Evolutionary conservation across 2,113 vertebrate genomes (phyloP).

Genomic region (Meles meles): DNA sequence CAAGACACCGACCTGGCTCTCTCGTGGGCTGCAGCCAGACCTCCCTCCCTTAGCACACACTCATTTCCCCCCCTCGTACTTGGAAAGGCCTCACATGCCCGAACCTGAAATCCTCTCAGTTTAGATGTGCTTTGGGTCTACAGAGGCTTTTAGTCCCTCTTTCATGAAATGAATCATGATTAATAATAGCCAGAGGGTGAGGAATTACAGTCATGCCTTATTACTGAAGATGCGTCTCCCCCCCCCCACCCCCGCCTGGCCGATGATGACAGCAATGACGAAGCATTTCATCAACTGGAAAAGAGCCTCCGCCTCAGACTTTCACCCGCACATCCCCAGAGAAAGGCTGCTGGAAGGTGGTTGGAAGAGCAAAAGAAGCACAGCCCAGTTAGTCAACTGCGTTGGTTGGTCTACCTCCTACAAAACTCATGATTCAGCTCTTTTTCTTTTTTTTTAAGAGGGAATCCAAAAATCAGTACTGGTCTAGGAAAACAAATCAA

Average conservation of each 20-base stretch:
- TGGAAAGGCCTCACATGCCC: not conserved
- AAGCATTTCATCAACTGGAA: constrained; percentile 72
- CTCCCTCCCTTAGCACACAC: not conserved
- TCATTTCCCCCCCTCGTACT: constrained; percentile 29
- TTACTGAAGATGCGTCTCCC: constrained; percentile 73
- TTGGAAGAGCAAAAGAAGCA: constrained; percentile 65
- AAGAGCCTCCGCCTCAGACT: constrained; percentile 55
- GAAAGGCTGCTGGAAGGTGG: constrained; percentile 46
- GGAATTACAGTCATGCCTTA: constrained; percentile 76
- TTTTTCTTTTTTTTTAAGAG: not conserved
- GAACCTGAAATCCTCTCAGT: constrained; percentile 52
- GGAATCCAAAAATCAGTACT: constrained; percentile 55
- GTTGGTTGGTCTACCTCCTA: constrained; percentile 70
- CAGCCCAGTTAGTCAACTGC: constrained; percentile 70
- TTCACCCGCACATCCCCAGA: constrained; percentile 65
- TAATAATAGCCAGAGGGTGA: constrained; percentile 78
- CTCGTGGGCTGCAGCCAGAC: not conserved
- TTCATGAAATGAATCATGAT: constrained; percentile 77
- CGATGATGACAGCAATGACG: constrained; percentile 63
- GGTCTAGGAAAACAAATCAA: not conserved
- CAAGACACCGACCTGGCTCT: not conserved
- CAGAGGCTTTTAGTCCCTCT: constrained; percentile 55
- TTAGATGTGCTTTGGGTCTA: constrained; percentile 71
- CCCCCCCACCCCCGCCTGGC: constrained; percentile 53
- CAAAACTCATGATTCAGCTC: constrained; percentile 76